These are phyloP conservation scores for Chelon auratus DNA, from an alignment of 2,797 vertebrate species.

Conservation along the genomic window DNA sequence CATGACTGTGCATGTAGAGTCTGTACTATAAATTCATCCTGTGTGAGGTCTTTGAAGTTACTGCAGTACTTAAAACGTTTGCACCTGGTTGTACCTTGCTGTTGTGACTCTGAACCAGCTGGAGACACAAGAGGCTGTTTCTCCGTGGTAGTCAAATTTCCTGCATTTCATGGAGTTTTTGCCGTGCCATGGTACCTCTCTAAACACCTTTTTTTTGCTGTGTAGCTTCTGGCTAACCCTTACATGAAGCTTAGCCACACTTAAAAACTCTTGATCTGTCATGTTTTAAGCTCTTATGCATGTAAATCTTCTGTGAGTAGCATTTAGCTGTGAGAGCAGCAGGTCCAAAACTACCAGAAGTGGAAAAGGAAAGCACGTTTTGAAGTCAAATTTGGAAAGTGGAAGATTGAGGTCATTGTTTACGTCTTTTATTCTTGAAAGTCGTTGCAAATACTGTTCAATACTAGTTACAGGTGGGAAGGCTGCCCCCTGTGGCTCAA, in stretches of 20 bases:
- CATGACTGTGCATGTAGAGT: constrained; percentile 58
- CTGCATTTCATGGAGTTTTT: constrained; percentile 4
- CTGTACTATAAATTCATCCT: not conserved
- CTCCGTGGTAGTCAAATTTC: not conserved
- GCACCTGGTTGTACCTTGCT: constrained; percentile 22
- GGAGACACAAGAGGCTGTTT: not conserved
- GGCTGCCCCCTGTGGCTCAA: constrained; percentile 38
- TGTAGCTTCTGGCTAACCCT: constrained; percentile 3
- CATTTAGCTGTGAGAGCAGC: not conserved
- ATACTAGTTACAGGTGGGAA: constrained; percentile 9
- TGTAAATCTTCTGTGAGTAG: constrained; percentile 16
- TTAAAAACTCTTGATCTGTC: constrained; percentile 11
- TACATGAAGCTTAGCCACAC: constrained; percentile 3
- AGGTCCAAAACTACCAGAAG: not conserved
- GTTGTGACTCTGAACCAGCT: constrained; percentile 1
- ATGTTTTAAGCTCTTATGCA: constrained; percentile 27
- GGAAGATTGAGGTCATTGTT: not conserved
- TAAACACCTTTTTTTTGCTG: not conserved
- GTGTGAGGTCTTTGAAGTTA: constrained; percentile 27
- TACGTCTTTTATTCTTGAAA: not conserved
- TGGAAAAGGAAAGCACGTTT: constrained; percentile 18
- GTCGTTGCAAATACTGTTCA: not conserved
- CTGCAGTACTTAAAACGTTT: constrained; percentile 26
- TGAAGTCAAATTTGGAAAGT: not conserved
- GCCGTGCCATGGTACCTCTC: constrained; percentile 11